Evolutionary conservation across 2,113 vertebrate species (phyloP).

Genomic region (sheep (Ovis aries)): DNA sequence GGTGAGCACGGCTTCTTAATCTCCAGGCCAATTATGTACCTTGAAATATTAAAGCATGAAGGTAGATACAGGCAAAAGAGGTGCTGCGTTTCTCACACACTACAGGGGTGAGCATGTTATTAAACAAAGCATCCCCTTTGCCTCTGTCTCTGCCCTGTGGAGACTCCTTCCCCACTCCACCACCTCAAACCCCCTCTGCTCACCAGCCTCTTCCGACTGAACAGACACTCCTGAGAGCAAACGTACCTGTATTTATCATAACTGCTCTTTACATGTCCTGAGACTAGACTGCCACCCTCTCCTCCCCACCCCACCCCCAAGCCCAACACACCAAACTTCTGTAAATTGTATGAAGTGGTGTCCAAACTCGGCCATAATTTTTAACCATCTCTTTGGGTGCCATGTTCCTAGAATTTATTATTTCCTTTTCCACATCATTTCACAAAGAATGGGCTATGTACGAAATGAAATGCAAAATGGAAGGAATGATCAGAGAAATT

Average conservation of each 20-base stretch:
- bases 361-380: neutral
- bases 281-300: neutral
- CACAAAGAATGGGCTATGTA: neutral
- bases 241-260: accelerated
- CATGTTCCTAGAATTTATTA: neutral
- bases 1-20: neutral
- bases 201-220: neutral
- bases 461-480: neutral
- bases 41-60: neutral
- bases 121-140: accelerated
- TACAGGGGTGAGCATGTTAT: accelerated
- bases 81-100: accelerated
- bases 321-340: neutral
- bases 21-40: neutral
- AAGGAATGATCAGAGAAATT: neutral
- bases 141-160: accelerated
- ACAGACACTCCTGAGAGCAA: neutral
- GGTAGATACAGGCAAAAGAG: no score
- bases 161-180: no score
- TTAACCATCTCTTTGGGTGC: neutral
- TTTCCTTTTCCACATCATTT: neutral
- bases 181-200: neutral
- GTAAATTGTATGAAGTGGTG: neutral
- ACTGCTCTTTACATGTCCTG: neutral
- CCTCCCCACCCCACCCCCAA: accelerated